These are phyloP conservation scores for Pimephales promelas DNA, from an alignment of 2,113 vertebrate species.

Conservation along the genomic window DNA sequence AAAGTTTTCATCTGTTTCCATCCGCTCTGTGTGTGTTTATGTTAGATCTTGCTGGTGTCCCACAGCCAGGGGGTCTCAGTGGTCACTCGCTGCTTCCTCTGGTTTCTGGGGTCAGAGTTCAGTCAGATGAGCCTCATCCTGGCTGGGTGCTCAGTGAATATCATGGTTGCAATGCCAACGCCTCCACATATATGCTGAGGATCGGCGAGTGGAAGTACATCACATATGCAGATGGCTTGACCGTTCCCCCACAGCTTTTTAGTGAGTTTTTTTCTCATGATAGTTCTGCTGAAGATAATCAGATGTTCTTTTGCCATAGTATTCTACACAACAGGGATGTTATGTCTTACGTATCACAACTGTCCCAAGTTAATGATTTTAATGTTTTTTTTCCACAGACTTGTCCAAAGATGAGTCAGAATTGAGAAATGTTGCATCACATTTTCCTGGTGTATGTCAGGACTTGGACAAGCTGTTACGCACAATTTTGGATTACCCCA, in stretches of 20 bases:
- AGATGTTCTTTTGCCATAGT: not conserved
- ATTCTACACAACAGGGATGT: not conserved
- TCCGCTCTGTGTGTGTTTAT: conserved; percentile 41
- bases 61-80: conserved; percentile 77
- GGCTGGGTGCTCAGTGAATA: conserved; percentile 92
- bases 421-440: conserved; percentile 81
- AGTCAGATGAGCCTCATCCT: conserved; percentile 60
- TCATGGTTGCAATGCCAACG: conserved; percentile 92
- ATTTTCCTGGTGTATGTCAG: conserved; percentile 73
- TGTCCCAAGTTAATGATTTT: not conserved
- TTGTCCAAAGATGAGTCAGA: conserved; percentile 86
- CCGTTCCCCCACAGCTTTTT: conserved; percentile 86
- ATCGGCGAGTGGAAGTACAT: conserved; percentile 88
- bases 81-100: conserved; percentile 85
- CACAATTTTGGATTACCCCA: conserved; percentile 84
- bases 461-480: conserved; percentile 82
- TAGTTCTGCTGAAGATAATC: not conserved
- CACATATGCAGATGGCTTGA: conserved; percentile 83
- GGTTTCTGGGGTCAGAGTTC: conserved; percentile 46
- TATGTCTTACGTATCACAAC: not conserved
- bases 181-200: conserved; percentile 93
- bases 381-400: conserved; percentile 74
- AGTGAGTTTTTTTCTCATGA: conserved; percentile 72
- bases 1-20: not conserved
- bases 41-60: conserved; percentile 83